Evolutionary conservation across 2,888 invertebrate genomes (phyloP), one percentile per base, ranked within the genome.

Genomic region (Coenonympha arcania): DNA sequence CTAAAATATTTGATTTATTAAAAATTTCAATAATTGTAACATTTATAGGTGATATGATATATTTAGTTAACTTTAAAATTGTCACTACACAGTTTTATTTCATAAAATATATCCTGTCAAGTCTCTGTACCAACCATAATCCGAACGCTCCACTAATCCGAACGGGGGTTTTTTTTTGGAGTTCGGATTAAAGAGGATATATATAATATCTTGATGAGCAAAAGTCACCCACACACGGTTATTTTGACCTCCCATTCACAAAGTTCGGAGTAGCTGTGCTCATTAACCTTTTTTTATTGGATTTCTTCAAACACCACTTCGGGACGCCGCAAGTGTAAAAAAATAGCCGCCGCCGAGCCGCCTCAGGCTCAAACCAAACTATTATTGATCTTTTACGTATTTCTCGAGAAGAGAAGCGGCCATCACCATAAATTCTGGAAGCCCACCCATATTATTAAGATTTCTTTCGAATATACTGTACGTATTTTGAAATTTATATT

Each of bases 221-320:
- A 9, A 11, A 20, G 20, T 43, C 19, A 3, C 16, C 20, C 11
- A 11, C 39, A 48, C 26, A 40, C n/a, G 28, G 34, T 48, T 18
- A 15, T 34, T 28, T 50, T 24, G 45, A 48, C 52, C 51, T 49
- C 43, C 48, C 52, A 52, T 52, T 52, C 45, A 49, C 18, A 11
- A 16, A 34, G 28, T 51, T 48, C 48, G 11, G 26, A 37, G 39
- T 51, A 46, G 45, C 46, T 31, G 24, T 26, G 22, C 33, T 55
- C 46, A 53, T 55, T 54, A 56, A 49, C 43, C 18, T 20, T 52
- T 58, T 58, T 52, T 58, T 58, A 47, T 46, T 31, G 20, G 26
- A 36, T 47, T 56, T 54, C 49, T 39, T 52, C 15, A 30, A 48
- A 53, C 37, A 26, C 39, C 41, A 37, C 37, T 46, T 43, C 22